These are phyloP conservation scores for Premnoplex brunnescens DNA, from an alignment of 2,797 vertebrate species.

Conservation along the genomic window DNA sequence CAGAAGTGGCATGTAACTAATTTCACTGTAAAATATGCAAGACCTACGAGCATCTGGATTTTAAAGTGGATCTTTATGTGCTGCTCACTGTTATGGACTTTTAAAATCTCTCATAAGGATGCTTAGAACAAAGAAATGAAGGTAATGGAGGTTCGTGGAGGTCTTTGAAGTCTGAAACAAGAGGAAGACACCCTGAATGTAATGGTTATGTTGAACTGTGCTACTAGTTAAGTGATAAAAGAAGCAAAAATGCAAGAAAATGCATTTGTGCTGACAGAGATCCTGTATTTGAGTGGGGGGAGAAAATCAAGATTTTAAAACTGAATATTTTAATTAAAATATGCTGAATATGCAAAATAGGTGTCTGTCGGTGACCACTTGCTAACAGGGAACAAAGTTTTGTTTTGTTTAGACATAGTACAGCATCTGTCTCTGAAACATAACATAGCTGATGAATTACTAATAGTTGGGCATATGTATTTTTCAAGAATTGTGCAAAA, in stretches of 20 bases:
- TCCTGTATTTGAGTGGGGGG: not conserved
- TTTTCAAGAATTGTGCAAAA: not conserved
- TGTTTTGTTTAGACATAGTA: not conserved
- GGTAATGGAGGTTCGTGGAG: conserved; percentile 33
- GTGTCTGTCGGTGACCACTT: not conserved
- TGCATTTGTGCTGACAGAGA: not conserved
- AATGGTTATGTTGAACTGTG: not conserved
- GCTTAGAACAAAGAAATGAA: conserved; percentile 40
- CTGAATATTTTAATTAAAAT: not conserved
- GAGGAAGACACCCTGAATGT: conserved; percentile 20
- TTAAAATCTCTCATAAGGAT: not conserved
- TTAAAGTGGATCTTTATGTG: conserved; percentile 14
- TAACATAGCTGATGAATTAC: not conserved
- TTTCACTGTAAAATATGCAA: not conserved
- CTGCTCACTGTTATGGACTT: not conserved
- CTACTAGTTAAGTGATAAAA: not conserved
- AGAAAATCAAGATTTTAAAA: not conserved
- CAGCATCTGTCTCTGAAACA: not conserved
- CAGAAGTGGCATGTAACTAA: conserved; percentile 11
- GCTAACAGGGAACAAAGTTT: not conserved
- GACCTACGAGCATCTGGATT: not conserved
- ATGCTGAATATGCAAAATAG: not conserved
- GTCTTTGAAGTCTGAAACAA: conserved; percentile 41
- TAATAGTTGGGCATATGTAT: not conserved
- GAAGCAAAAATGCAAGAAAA: not conserved